A percentile compares a stretch with the other conserved stretches of the same genome.
These are phyloP conservation scores for Chymomyza fuscimana DNA, from an alignment of 2,888 invertebrate species.

Conservation along the genomic window DNA sequence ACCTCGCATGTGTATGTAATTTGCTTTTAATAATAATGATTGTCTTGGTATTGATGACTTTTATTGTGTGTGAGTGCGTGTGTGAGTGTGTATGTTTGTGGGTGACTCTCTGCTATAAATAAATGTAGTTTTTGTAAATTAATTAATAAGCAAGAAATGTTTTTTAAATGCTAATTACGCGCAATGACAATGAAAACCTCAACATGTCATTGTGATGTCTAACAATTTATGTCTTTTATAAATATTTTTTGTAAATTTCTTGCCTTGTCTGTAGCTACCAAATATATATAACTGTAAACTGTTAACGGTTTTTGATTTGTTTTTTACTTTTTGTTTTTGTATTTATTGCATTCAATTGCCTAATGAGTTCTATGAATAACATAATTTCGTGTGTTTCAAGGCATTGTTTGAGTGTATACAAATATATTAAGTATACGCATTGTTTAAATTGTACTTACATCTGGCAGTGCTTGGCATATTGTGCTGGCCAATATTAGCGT, in stretches of 20 bases:
- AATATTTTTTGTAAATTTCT: constrained; percentile 17
- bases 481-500: constrained; percentile 76
- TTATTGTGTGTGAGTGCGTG: constrained; percentile 23
- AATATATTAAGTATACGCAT: not conserved
- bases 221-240: not conserved
- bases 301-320: constrained; percentile 25
- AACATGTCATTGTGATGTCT: constrained; percentile 6
- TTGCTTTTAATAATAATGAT: constrained; percentile 27
- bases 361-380: constrained; percentile 57
- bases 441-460: constrained; percentile 75
- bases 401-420: constrained; percentile 22
- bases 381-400: constrained; percentile 23
- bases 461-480: constrained; percentile 78
- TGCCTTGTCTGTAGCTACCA: constrained; percentile 27
- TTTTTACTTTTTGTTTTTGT: constrained; percentile 9
- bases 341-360: constrained; percentile 63
- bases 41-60: constrained; percentile 40
- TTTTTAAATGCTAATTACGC: constrained; percentile 72
- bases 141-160: constrained; percentile 69
- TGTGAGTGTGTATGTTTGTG: constrained; percentile 18
- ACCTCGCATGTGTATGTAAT: constrained; percentile 18
- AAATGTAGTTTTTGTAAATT: constrained; percentile 61
- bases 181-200: constrained; percentile 66
- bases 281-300: constrained; percentile 38
- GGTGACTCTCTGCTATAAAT: not conserved